Base-by-base conservation (phyloP, 2,113 vertebrate genomes). In the Mixornis gularis region DNA sequence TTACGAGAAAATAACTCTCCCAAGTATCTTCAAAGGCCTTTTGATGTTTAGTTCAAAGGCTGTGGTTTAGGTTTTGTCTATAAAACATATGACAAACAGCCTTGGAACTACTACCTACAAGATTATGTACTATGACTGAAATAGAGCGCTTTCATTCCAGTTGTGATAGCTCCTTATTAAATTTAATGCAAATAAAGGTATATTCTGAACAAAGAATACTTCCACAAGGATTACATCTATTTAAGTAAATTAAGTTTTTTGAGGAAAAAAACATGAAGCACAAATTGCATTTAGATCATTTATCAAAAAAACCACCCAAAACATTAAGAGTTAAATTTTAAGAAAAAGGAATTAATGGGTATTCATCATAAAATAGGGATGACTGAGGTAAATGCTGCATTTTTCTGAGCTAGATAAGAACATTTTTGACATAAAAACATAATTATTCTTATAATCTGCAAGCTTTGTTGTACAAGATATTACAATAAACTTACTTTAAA, bases 41-140 rank as follows among this genome's bases (percentile, higher is more conserved):
- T 92, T 92, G 92, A 92, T 86, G 84, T 49, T 83, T 58, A 94
- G 80, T 86, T 96, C 86, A 92, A 95, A 96, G 91, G 21, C 77
- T 80, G 27, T 26, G 26, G 30, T 90, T 89, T 71, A 70, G 64
- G 60, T 80, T 95, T 93, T 86, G 36, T 84, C 77, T 78, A 40
- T 52, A 78, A 52, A 53, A 90, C n/a, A 64, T 38, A 70, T 13
- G 56, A 86, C 58, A 72, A 76, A 30, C 69, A 84, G 60, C 40
- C 51, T 64, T 46, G 46, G 53, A 94, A 85, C 46, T 72, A 58
- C 38, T 41, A 90, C 25, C 80, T 84, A 59, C 56, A 84, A 66
- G 27, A 68, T 43, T 89, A 78, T 11, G 9, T 70, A 79, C 49
- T 80, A 40, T 66, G 30, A 86, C 68, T 81, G 93, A 93, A 93